phyloP scores from a whole-genome alignment of 30 jellyfish, hydroid and myxozoan species.

The Chironex yamaguchii region DNA sequence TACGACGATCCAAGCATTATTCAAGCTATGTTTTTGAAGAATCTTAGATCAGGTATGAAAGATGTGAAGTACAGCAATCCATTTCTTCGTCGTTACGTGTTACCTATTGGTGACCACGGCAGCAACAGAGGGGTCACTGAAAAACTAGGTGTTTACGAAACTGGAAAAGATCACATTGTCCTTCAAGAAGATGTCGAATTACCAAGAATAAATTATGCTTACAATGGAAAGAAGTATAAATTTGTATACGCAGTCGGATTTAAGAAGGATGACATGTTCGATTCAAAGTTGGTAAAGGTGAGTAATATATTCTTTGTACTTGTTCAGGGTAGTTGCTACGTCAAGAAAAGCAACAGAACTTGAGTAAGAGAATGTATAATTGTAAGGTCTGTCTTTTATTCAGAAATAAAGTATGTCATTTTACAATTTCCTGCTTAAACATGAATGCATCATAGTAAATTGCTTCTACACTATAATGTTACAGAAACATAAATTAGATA shows the following conservation, averaged over 20 bases:
- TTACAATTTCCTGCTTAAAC: too few relatives aligned
- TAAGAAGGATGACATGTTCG: slow-evolving; percentile 49
- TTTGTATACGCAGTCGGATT: slow-evolving; percentile 66
- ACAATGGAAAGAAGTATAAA: slow-evolving; percentile 52
- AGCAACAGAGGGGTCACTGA: background rate
- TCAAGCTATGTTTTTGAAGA: slow-evolving; percentile 59
- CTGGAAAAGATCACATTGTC: slow-evolving; percentile 35
- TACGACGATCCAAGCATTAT: slow-evolving; percentile 74
- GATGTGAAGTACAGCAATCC: slow-evolving; percentile 36
- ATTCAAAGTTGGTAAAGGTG: slow-evolving; percentile 49
- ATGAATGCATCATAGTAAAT: too few relatives aligned
- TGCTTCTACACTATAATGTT: too few relatives aligned
- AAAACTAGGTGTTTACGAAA: background rate
- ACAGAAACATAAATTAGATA: too few relatives aligned
- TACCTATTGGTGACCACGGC: slow-evolving; percentile 40
- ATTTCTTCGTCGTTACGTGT: slow-evolving; percentile 50
- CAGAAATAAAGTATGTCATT: too few relatives aligned
- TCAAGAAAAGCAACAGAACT: too few relatives aligned
- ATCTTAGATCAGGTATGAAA: slow-evolving; percentile 65
- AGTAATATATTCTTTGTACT: too few relatives aligned
- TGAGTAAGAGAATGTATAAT: too few relatives aligned
- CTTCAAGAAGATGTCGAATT: slow-evolving; percentile 63
- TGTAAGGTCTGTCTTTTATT: too few relatives aligned
- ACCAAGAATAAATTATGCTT: slow-evolving; percentile 74
- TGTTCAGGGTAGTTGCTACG: too few relatives aligned